These are phyloP conservation scores for Scelioninae gen. 1 DNA, from an alignment of 2,888 invertebrate genomes.

Conservation along the genomic window DNA sequence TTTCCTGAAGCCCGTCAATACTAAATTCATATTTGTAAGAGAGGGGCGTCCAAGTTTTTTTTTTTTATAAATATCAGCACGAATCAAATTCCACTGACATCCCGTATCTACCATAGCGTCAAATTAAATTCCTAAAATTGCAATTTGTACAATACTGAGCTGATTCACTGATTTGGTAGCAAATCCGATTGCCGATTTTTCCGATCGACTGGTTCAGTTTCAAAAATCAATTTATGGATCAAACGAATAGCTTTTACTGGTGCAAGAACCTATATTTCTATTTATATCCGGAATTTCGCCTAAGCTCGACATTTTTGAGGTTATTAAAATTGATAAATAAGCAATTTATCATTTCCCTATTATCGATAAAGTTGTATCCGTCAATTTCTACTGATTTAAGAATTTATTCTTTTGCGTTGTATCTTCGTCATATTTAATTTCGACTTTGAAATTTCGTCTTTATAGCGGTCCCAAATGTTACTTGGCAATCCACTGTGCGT, in stretches of 20 bases:
- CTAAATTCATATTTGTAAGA: conserved; percentile 31
- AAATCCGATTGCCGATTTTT: conserved; percentile 53
- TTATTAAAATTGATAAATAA: not conserved
- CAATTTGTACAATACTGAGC: not conserved
- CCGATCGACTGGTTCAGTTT: conserved; percentile 34
- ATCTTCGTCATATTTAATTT: too few species aligned
- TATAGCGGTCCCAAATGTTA: too few species aligned
- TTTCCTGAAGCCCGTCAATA: conserved; percentile 48
- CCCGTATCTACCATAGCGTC: conserved; percentile 54
- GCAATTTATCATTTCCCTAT: not conserved
- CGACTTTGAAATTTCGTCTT: too few species aligned
- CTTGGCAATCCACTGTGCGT: too few species aligned
- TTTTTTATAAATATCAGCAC: conserved; percentile 40
- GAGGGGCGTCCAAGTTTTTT: conserved; percentile 19
- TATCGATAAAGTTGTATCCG: too few species aligned
- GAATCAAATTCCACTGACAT: conserved; percentile 43
- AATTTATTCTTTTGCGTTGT: too few species aligned
- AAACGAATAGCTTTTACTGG: conserved; percentile 10
- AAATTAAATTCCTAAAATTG: not conserved
- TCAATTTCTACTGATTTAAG: too few species aligned
- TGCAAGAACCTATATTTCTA: conserved; percentile 29
- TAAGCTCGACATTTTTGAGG: conserved; percentile 6
- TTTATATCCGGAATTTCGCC: conserved; percentile 17
- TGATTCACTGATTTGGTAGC: too few species aligned
- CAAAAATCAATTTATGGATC: conserved; percentile 50